A percentile compares a stretch with the other conserved stretches of the same genome.
Evolutionary conservation across 2,888 invertebrate genomes (phyloP).

Genomic region (Nesidiocoris tenuis): DNA sequence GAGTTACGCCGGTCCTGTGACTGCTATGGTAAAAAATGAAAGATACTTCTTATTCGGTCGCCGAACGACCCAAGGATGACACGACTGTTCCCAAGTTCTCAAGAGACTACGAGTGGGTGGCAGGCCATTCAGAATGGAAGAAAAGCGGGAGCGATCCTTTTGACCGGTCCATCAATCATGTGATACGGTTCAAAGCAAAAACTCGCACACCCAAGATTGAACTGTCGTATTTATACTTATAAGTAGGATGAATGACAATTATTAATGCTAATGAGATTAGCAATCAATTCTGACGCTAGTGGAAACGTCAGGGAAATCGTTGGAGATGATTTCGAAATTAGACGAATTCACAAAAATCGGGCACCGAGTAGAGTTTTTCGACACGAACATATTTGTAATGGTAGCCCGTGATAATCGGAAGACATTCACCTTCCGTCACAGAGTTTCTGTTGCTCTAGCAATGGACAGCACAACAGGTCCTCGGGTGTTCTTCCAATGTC

Average conservation of each 20-base stretch:
- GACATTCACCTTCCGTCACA: too few species aligned
- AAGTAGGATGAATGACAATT: constrained; percentile 41
- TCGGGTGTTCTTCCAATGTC: background rate
- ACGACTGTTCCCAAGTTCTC: constrained; percentile 5
- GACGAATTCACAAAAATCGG: too few species aligned
- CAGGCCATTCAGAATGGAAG: constrained; percentile 1
- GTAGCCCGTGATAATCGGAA: too few species aligned
- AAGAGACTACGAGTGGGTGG: background rate
- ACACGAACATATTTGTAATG: too few species aligned
- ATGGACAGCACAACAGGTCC: background rate
- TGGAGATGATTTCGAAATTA: too few species aligned
- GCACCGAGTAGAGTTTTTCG: too few species aligned
- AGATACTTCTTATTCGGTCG: background rate
- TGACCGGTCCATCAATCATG: constrained; percentile 23
- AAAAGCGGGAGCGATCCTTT: background rate
- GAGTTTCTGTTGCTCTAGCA: too few species aligned
- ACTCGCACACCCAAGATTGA: constrained; percentile 7
- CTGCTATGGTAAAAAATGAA: constrained; percentile 4
- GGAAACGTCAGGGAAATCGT: too few species aligned
- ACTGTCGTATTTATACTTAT: constrained; percentile 4
- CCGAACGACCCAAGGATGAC: constrained; percentile 1
- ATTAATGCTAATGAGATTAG: constrained; percentile 43
- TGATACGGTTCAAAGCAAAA: constrained; percentile 2
- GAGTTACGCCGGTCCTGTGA: background rate
- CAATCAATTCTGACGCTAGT: constrained; percentile 34